These are phyloP conservation scores for Loris lydekkerianus DNA, from an alignment of 2,797 vertebrate species.

Conservation along the genomic window DNA sequence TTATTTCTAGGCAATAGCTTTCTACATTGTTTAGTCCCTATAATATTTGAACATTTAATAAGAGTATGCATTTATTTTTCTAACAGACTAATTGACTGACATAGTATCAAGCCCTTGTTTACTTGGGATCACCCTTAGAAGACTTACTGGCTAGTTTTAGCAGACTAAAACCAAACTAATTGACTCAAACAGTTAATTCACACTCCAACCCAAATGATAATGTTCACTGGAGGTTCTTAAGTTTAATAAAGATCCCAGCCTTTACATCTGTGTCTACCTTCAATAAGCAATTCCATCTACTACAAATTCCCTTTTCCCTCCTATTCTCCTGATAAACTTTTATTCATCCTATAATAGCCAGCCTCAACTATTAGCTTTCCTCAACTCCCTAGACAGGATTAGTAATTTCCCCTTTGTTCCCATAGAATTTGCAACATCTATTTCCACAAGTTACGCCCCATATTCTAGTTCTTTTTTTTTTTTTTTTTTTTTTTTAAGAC, in stretches of 20 bases:
- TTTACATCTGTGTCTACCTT: background rate
- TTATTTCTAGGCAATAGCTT: background rate
- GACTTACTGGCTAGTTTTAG: background rate
- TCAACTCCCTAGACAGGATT: background rate
- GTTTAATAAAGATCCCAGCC: background rate
- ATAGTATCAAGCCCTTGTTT: background rate
- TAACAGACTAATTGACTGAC: background rate
- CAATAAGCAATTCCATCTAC: background rate
- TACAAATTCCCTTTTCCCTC: background rate
- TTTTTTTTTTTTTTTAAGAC: too few relatives aligned
- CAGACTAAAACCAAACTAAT: background rate
- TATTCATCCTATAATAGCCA: background rate
- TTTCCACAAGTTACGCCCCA: background rate
- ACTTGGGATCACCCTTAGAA: conserved; percentile 1
- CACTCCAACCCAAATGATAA: background rate
- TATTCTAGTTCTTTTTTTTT: background rate
- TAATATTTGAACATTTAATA: conserved; percentile 59
- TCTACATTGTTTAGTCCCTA: background rate
- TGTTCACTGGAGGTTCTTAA: background rate
- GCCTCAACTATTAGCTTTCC: conserved; percentile 1
- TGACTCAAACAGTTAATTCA: background rate
- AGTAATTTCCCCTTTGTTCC: background rate
- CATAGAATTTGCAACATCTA: background rate
- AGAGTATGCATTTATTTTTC: conserved; percentile 41
- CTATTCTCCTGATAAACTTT: background rate